Evolutionary conservation across 2,888 invertebrate genomes (phyloP).

Genomic region (Aricia artaxerxes): DNA sequence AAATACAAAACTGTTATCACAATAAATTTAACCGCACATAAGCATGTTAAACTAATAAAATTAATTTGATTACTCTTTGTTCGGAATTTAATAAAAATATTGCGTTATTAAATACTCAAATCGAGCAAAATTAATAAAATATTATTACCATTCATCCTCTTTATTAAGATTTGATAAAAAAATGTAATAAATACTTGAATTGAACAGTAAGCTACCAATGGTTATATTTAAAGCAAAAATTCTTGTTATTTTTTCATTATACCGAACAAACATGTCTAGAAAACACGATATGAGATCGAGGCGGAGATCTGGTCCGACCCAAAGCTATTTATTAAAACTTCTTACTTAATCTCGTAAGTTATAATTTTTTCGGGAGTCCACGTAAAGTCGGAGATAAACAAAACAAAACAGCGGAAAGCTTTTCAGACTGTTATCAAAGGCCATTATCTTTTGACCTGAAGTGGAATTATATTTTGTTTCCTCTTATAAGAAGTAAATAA

Average conservation of each 20-base stretch:
- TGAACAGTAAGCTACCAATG: background rate
- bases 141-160: background rate
- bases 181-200: background rate
- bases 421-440: slow-evolving; percentile 77
- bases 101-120: too few species aligned
- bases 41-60: background rate
- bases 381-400: slow-evolving; percentile 74
- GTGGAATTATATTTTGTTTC: slow-evolving; percentile 78
- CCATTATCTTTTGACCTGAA: slow-evolving; percentile 79
- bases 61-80: background rate
- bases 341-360: slow-evolving; percentile 76
- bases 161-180: background rate
- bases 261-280: slow-evolving; percentile 1
- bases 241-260: slow-evolving; percentile 11
- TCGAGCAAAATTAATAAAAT: background rate
- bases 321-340: slow-evolving; percentile 76
- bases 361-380: slow-evolving; percentile 75
- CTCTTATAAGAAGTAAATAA: slow-evolving; percentile 75
- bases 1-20: background rate
- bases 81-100: too few species aligned
- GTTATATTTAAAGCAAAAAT: background rate
- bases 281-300: slow-evolving; percentile 32
- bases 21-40: background rate
- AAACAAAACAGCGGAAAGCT: slow-evolving; percentile 80
- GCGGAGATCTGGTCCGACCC: slow-evolving; percentile 58